Evolutionary conservation across 1,140 invertebrate species (phyloP), one percentile per base, ranked within the genome.

Genomic region (Vanessa tameamea): DNA sequence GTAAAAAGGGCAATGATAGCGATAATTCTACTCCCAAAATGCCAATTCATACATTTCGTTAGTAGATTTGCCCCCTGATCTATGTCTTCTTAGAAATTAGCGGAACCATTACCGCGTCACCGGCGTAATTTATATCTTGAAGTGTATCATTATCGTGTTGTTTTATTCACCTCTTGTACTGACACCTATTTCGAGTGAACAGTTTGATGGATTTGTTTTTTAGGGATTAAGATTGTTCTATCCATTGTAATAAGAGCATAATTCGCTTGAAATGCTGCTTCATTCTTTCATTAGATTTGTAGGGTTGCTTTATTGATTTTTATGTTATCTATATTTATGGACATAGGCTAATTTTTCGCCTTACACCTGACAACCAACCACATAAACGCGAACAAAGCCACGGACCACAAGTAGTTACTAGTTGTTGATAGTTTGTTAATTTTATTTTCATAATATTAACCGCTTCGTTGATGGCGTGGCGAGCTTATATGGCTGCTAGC

Each of bases 121-220:
- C 48, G 7, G n/a, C 14, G 48, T 51, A 15, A 51, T 51, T 51
- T 51, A 51, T 51, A 51, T n/a, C n/a, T n/a, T n/a, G 48, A 51
- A 51, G 48, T 51, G 48, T 51, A 51, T 51, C 48, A 51, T 51
- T 51, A 51, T n/a, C 48, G 48, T n/a, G 48, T 51, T 51, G 48
- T 51, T 51, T 51, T 51, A 51, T 51, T 9, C 48, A 15, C 48
- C n/a, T 51, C 48, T 51, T 51, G 48, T 51, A 15, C 48, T 51
- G 48, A 51, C 48, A 51, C n/a, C 14, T 51, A 51, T 51, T 51
- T 51, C 14, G n/a, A 51, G 14, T 51, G 13, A 6, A 14, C n/a
- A 51, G 13, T 14, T n/a, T 51, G n/a, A 51, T 51, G 48, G 7
- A 1, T 11, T 43, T 37, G 31, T 43, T 43, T 43, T 9, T 3